Base-by-base conservation (phyloP, 2,113 vertebrate genomes). In the Neolamprologus sp. region DNA sequence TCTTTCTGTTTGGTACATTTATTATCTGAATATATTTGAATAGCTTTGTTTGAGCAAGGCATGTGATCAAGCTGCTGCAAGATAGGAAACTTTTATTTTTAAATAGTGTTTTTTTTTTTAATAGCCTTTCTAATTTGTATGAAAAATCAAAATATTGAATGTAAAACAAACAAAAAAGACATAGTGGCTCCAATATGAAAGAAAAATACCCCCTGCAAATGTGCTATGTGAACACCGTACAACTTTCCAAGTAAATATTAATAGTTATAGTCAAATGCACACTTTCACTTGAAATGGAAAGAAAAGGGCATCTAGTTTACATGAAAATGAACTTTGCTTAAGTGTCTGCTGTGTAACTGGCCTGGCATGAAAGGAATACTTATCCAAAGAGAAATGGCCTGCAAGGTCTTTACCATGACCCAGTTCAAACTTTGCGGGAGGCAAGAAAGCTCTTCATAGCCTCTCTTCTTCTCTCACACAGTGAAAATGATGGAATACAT, bases 401-500 rank as follows among this genome's bases (percentile, higher is more conserved):
- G 84, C 60, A 16, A 85, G 89, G 91, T 86, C 92, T 91, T 57
- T 47, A 84, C 68, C 63, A 11, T 93, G 92, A 96, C 94, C 94
- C 89, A 86, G 87, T 86, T 94, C 92, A 93, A 94, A 93, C 92
- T 92, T 94, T 21, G 82, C 85, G 17, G 93, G 87, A 92, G 87
- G 91, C 85, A 88, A 91, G 87, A 90, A 93, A 86, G 55, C 92
- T 85, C 83, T 80, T 90, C 83, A 37, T 81, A 49, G 83, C 89
- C 82, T 87, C 86, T 68, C 86, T 53, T 78, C 81, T 83, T 89
- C 87, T 89, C 8, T 17, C 90, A 85, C 80, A 88, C 86, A 89
- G 90, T 60, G 83, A 86, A 94, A 94, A 92, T 75, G 88, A 86
- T 87, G 84, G 93, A 95, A 96, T 96, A 94, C 87, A 94, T 96